A percentile compares a stretch with the other conserved stretches of the same genome.
These are phyloP conservation scores for Poecilobothrus nobilitatus DNA, from an alignment of 2,888 invertebrate species.

Conservation along the genomic window DNA sequence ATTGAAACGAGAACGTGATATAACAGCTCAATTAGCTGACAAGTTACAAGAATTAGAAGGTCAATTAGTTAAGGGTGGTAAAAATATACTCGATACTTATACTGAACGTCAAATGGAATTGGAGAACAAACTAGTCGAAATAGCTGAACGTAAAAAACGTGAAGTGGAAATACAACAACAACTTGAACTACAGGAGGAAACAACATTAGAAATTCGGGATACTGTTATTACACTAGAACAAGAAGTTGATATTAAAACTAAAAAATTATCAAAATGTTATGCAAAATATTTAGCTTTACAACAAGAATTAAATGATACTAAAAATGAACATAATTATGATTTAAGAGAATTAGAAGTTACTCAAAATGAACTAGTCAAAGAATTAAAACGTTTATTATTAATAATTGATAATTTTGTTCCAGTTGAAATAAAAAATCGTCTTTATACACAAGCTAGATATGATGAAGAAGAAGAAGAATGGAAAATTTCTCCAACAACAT, in stretches of 20 bases:
- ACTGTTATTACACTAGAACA: conserved; percentile 89
- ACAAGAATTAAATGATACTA: conserved; percentile 71
- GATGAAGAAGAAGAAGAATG: conserved; percentile 79
- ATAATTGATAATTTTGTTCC: conserved; percentile 88
- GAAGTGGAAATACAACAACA: conserved; percentile 87
- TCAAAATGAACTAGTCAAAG: conserved; percentile 83
- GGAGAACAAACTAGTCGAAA: conserved; percentile 75
- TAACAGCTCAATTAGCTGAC: conserved; percentile 64
- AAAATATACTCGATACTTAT: conserved; percentile 90
- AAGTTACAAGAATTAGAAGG: conserved; percentile 83
- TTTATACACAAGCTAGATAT: conserved; percentile 63
- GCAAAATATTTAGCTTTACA: conserved; percentile 63
- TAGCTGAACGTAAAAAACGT: conserved; percentile 64
- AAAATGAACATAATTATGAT: conserved; percentile 84
- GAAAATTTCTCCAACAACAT: conserved; percentile 44
- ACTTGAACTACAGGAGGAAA: conserved; percentile 89
- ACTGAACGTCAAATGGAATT: conserved; percentile 87
- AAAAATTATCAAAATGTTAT: conserved; percentile 81
- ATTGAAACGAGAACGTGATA: conserved; percentile 55
- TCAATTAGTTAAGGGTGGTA: conserved; percentile 87
- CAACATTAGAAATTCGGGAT: conserved; percentile 78
- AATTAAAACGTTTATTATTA: conserved; percentile 79
- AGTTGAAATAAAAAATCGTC: conserved; percentile 64
- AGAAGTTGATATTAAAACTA: conserved; percentile 94
- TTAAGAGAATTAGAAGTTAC: conserved; percentile 85